phyloP scores from a whole-genome alignment of 1,140 invertebrate species.

The Apis dorsata region DNA sequence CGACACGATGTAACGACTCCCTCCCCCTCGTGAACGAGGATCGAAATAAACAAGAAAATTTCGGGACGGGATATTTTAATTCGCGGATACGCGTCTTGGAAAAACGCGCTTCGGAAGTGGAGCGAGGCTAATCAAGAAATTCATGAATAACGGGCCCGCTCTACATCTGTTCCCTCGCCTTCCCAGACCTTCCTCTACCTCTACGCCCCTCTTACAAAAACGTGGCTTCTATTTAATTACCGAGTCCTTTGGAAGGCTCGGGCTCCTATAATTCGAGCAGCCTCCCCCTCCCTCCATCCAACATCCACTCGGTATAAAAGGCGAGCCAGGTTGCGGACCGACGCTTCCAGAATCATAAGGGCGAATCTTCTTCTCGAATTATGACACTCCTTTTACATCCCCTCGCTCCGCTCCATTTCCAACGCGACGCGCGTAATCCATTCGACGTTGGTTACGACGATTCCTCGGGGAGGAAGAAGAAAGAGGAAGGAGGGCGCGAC shows the following conservation, averaged over 20 bases:
- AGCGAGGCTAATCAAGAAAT: constrained; percentile 40
- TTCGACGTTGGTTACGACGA: constrained; percentile 66
- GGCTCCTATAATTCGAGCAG: constrained; percentile 60
- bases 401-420: constrained; percentile 45
- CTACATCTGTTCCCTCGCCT: constrained; percentile 43
- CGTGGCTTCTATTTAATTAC: constrained; percentile 73
- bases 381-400: constrained; percentile 28
- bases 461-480: constrained; percentile 50
- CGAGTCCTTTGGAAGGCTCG: constrained; percentile 65
- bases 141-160: constrained; percentile 46
- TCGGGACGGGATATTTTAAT: not conserved
- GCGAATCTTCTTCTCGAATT: constrained; percentile 29
- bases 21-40: not conserved
- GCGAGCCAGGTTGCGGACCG: constrained; percentile 42
- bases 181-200: constrained; percentile 3
- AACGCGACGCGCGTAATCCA: constrained; percentile 62
- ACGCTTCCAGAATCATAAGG: constrained; percentile 1
- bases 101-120: constrained; percentile 9
- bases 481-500: not conserved
- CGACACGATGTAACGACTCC: not conserved
- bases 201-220: constrained; percentile 45
- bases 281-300: constrained; percentile 28
- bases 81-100: constrained; percentile 14
- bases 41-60: not conserved
- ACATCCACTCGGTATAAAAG: constrained; percentile 58